Percentiles rank a stretch among this genome's conserved stretches.
phyloP scores from a whole-genome alignment of 2,797 vertebrate genomes.

The Apodemus agrarius region DNA sequence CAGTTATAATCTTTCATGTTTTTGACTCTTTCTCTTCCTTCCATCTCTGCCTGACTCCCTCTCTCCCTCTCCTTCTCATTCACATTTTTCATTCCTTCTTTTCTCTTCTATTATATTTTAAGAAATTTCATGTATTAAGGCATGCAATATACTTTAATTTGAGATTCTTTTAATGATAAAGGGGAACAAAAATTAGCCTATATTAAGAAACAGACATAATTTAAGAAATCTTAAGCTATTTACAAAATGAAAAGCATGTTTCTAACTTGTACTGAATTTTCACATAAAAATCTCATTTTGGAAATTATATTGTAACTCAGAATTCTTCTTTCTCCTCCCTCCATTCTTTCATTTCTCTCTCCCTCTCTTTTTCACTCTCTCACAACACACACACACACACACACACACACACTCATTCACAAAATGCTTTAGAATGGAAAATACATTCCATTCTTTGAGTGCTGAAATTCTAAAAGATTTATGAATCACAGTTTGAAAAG shows the following conservation, averaged over 20 bases:
- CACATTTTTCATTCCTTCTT: background rate
- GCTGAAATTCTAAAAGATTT: conserved; percentile 65
- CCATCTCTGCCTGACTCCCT: background rate
- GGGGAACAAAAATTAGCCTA: background rate
- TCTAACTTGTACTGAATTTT: background rate
- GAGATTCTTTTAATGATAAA: background rate
- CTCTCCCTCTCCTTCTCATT: background rate
- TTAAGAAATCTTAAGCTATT: background rate
- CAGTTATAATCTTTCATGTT: background rate
- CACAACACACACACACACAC: background rate
- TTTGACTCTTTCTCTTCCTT: background rate
- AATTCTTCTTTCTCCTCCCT: background rate
- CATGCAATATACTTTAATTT: background rate
- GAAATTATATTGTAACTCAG: conserved; percentile 8
- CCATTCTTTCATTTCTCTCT: background rate
- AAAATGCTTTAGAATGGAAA: conserved; percentile 36
- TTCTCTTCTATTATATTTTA: background rate
- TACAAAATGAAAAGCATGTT: background rate
- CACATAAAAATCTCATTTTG: background rate
- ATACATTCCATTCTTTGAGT: conserved; percentile 12
- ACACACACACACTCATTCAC: background rate
- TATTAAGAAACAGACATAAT: background rate
- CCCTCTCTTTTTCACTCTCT: background rate
- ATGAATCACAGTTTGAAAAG: conserved; percentile 45
- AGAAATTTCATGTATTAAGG: background rate